Evolutionary conservation across 2,888 invertebrate genomes (phyloP).

Genomic region (Phyto melanocephala): DNA sequence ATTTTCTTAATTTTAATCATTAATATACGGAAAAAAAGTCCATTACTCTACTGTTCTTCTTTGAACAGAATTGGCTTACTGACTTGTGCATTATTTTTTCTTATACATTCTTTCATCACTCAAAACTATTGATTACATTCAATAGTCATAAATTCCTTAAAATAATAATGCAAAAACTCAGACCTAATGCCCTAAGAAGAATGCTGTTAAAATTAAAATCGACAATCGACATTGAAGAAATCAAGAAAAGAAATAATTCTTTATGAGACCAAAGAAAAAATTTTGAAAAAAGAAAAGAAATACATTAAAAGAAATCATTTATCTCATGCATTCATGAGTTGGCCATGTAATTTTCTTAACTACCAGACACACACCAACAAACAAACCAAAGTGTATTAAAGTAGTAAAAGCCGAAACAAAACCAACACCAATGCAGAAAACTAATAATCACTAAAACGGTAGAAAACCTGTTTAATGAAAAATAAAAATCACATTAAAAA

Average conservation of each 20-base stretch:
- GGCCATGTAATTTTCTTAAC: conserved; percentile 21
- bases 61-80: background rate
- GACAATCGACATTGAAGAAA: background rate
- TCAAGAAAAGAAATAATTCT: conserved; percentile 12
- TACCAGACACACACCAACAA: background rate
- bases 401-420: conserved; percentile 3
- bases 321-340: conserved; percentile 10
- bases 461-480: conserved; percentile 53
- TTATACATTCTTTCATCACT: background rate
- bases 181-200: background rate
- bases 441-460: conserved; percentile 36
- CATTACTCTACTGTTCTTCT: background rate
- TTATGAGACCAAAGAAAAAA: background rate
- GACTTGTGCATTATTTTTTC: background rate
- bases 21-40: too few relatives aligned
- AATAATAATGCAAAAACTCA: background rate
- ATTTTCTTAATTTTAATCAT: too few relatives aligned
- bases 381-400: conserved; percentile 31
- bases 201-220: conserved; percentile 18
- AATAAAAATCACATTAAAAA: conserved; percentile 32
- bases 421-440: background rate
- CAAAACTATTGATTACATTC: background rate
- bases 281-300: background rate
- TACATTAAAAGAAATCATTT: conserved; percentile 3
- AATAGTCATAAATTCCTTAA: background rate